Percentiles rank a stretch among this genome's conserved stretches.
These are phyloP conservation scores for Neoaliturus tenellus DNA, from an alignment of 2,888 invertebrate genomes.

Conservation along the genomic window DNA sequence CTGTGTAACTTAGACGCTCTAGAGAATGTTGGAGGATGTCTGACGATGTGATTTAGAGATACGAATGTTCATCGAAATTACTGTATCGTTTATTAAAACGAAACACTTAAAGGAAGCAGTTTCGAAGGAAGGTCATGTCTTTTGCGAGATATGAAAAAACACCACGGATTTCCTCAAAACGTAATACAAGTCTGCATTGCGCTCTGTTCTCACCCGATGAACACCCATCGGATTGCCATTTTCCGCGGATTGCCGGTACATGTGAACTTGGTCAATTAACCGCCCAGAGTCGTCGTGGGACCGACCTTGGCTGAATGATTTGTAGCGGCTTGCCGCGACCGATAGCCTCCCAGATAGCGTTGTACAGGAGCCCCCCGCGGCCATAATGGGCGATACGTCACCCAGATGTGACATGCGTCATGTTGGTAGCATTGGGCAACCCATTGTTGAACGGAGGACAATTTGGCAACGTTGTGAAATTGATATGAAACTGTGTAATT, in stretches of 20 bases:
- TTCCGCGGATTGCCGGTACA: not conserved
- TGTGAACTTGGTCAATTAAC: slow-evolving; percentile 7
- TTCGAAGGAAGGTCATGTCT: no score
- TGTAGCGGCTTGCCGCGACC: not conserved
- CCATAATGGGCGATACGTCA: not conserved
- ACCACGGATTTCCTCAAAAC: no score
- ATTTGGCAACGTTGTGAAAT: not conserved
- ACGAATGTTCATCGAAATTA: no score
- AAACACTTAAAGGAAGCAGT: no score
- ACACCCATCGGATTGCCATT: no score
- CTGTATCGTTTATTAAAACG: no score
- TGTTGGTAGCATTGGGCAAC: not conserved
- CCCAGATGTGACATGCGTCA: not conserved
- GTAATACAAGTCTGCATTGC: not conserved
- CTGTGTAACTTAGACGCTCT: no score
- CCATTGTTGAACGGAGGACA: not conserved
- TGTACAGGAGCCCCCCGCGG: not conserved
- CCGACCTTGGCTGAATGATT: not conserved
- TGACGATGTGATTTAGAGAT: no score
- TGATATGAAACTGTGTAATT: no score
- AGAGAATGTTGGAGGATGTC: no score
- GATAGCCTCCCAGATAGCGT: not conserved
- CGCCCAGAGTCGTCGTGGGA: not conserved
- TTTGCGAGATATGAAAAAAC: no score
- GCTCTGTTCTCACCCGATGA: not conserved